Base-by-base conservation (phyloP, 2,797 vertebrate species). In the Buphagus erythrorhynchus region DNA sequence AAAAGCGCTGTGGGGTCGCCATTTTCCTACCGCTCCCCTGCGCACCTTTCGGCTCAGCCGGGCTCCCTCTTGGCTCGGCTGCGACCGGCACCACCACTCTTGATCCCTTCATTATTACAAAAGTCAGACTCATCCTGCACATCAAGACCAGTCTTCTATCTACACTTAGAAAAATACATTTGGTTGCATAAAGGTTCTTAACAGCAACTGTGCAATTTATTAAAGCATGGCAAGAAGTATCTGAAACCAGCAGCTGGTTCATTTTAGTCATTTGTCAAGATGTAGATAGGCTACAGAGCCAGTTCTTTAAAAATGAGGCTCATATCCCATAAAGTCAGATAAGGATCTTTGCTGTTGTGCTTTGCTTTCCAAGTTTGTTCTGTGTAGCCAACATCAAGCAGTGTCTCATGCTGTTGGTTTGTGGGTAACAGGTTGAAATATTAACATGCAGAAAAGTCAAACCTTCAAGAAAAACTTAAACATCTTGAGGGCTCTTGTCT, bases 31-130 rank as follows among this genome's bases (percentile, higher is more conserved):
- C 38, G 2, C 28, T 29, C 16, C 5, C 1, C 13, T 14, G 29
- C 4, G 33, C 1, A 0, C 19, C 46, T 28, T 16, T 13, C 0
- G 1, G 38, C n/a, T 45, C 18, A 8, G 52, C 38, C 0, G 0
- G 22, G 61, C 26, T 58, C n/a, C 17, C 43, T n/a, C 54, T 16
- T 13, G 24, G 45, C 45, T 45, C 4, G 0, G 61, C n/a, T 67
- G 45, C 10, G 8, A 13, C 26, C 0, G 0, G 36, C 66, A 42
- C 40, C 55, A 48, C 24, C 4, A 7, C 42, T 72, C 74, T 26
- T 26, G 43, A 54, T 11, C 46, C 28, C 46, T 40, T 29, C 13
- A 5, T 20, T 46, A 38, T 13, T 52, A n/a, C 29, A 49, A 10
- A 88, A 69, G 13, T 54, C n/a, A 81, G 62, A 84, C 52, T 9